Conservation (phyloP, 2,888 invertebrate species). For the Xestobium rufovillosum region DNA sequence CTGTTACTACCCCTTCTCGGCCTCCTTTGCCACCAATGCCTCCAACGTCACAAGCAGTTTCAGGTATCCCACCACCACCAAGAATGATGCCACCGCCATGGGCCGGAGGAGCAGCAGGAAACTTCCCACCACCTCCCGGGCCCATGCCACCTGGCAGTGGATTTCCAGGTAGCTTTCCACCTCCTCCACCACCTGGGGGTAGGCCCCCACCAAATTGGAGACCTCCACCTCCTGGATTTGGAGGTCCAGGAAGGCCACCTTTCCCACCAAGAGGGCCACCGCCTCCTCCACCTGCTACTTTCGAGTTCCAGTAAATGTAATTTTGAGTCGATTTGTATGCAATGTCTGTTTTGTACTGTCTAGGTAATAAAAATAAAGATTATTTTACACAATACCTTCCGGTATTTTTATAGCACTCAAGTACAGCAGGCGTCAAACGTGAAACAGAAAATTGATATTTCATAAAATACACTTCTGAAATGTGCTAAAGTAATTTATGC, state of each 20-base stretch:
- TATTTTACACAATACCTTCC: too few species aligned
- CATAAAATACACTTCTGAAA: too few species aligned
- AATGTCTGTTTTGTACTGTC: too few species aligned
- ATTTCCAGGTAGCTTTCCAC: conserved; percentile 44
- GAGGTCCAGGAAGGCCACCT: conserved; percentile 45
- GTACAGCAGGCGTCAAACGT: too few species aligned
- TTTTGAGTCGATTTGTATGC: too few species aligned
- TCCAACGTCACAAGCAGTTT: conserved; percentile 29
- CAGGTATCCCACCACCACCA: conserved; percentile 27
- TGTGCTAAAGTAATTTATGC: too few species aligned
- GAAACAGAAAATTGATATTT: too few species aligned
- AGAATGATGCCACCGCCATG: conserved; percentile 37
- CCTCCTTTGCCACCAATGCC: conserved; percentile 41
- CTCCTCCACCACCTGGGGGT: conserved; percentile 52
- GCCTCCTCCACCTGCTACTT: conserved; percentile 54
- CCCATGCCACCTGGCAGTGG: conserved; percentile 43
- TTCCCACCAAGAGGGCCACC: conserved; percentile 66
- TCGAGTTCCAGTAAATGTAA: too few species aligned
- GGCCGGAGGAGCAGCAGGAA: conserved; percentile 32
- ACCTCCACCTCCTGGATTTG: conserved; percentile 56
- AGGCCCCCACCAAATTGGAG: conserved; percentile 60
- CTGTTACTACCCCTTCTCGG: conserved; percentile 44
- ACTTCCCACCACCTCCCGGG: conserved; percentile 41
- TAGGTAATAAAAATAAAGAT: too few species aligned
- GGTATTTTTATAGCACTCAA: too few species aligned